Evolutionary conservation across 1,140 invertebrate genomes (phyloP), one percentile per base, ranked within the genome.

Genomic region (Elymnias hypermnestra): DNA sequence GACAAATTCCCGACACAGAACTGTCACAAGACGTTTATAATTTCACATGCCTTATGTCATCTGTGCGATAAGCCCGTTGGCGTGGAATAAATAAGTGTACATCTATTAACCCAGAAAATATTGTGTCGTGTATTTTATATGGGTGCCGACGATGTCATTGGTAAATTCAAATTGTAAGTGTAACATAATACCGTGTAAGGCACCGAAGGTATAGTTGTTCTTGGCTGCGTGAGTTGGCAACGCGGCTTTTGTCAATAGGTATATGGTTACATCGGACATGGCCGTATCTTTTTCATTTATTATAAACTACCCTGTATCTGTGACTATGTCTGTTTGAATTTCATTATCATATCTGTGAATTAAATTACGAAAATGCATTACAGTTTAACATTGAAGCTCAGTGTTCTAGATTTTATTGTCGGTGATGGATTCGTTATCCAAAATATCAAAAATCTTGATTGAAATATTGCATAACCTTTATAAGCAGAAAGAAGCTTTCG

Each of bases 31-130:
- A 45, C 53, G 61, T 69, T 71, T 82, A 67, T 58, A 65, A 69
- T 72, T 69, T 74, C 67, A 79, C 70, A 74, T 68, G 61, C 56
- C 35, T 38, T 40, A 54, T 63, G 57, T 67, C 64, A 63, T 61
- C 57, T 63, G 62, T 60, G 65, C 57, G 63, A 68, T 66, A 48
- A 65, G 64, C 31, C 43, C 60, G 61, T 18, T 68, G 58, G 45
- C 53, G 68, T 62, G 68, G 73, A 63, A 68, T 47, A 51, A 63
- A 67, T 65, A 74, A 56, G 47, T 66, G 64, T 73, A 62, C 69
- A 58, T 72, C 73, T 72, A 77, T 75, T 75, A 73, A 53, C 58
- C 61, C 56, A 72, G 64, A 70, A 72, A 70, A 70, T 61, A 69
- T 69, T 58, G 58, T 64, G 61, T 60, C 57, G 55, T 68, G 64